Percentiles rank a stretch among this genome's conserved stretches.
Evolutionary conservation across 2,797 vertebrate genomes (phyloP).

Genomic region (Schizopygopsis malacanthus): DNA sequence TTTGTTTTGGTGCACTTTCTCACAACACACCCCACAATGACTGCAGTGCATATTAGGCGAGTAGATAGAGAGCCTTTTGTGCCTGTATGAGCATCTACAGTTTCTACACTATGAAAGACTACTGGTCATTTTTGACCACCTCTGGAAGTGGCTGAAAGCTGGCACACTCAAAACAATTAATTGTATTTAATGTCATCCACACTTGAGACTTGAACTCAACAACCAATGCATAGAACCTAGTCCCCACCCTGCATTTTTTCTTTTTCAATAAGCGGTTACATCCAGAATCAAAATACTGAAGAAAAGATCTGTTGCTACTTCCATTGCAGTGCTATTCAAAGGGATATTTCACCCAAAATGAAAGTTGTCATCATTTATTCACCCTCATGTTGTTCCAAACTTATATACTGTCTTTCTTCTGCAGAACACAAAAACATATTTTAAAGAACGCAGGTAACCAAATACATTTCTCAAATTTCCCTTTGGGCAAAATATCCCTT

Average conservation of each 20-base stretch:
- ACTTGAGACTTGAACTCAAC: background rate
- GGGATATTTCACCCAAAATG: background rate
- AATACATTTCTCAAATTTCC: background rate
- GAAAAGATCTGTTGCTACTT: background rate
- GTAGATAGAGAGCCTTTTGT: background rate
- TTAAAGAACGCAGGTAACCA: background rate
- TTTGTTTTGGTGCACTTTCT: slow-evolving; percentile 7
- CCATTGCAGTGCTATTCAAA: background rate
- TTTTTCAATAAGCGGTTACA: background rate
- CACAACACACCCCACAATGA: background rate
- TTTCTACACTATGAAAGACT: background rate
- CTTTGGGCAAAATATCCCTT: background rate
- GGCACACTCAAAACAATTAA: background rate
- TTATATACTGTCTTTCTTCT: background rate
- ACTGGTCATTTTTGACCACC: background rate
- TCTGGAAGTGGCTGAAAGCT: background rate
- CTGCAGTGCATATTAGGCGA: background rate
- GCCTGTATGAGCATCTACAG: background rate
- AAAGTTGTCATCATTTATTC: background rate
- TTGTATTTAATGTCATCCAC: background rate
- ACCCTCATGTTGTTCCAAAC: background rate
- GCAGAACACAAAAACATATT: background rate
- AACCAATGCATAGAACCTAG: background rate
- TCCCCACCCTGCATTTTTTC: background rate
- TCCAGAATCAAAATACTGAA: background rate